Percentiles rank a stretch among this genome's conserved stretches.
phyloP scores from a whole-genome alignment of 1,140 invertebrate species.

The Philaenus spumarius region DNA sequence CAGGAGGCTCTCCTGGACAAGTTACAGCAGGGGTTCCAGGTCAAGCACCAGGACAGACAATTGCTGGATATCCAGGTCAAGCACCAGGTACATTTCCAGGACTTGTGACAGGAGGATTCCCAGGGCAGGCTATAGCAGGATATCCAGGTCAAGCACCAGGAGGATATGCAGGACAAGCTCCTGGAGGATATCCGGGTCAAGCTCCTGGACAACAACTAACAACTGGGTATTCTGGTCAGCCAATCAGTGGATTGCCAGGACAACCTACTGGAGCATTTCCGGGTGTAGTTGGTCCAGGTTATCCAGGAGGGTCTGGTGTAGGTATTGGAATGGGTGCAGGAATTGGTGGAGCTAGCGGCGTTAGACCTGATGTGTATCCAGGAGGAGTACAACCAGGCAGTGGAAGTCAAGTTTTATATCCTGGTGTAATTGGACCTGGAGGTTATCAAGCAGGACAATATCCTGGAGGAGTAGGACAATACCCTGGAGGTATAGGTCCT shows the following conservation, averaged over 20 bases:
- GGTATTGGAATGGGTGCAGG: conserved; percentile 11
- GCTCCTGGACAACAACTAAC: conserved; percentile 19
- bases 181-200: conserved; percentile 19
- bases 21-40: conserved; percentile 3
- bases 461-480: background rate
- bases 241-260: conserved; percentile 7
- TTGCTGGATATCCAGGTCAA: conserved; percentile 19
- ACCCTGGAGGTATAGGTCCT: background rate
- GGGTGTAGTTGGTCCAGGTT: conserved; percentile 15
- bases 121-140: conserved; percentile 11
- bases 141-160: conserved; percentile 16
- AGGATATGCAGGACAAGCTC: conserved; percentile 12
- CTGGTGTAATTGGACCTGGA: background rate
- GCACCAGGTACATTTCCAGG: conserved; percentile 16
- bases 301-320: conserved; percentile 15
- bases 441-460: background rate
- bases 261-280: conserved; percentile 16
- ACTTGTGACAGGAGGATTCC: conserved; percentile 18
- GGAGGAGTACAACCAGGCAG: conserved; percentile 5
- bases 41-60: conserved; percentile 11
- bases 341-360: conserved; percentile 9
- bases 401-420: conserved; percentile 5
- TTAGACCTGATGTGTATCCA: background rate
- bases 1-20: conserved; percentile 14
- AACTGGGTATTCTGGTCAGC: conserved; percentile 4